Base-by-base conservation (phyloP, 2,113 vertebrate species). In the Motacilla alba region DNA sequence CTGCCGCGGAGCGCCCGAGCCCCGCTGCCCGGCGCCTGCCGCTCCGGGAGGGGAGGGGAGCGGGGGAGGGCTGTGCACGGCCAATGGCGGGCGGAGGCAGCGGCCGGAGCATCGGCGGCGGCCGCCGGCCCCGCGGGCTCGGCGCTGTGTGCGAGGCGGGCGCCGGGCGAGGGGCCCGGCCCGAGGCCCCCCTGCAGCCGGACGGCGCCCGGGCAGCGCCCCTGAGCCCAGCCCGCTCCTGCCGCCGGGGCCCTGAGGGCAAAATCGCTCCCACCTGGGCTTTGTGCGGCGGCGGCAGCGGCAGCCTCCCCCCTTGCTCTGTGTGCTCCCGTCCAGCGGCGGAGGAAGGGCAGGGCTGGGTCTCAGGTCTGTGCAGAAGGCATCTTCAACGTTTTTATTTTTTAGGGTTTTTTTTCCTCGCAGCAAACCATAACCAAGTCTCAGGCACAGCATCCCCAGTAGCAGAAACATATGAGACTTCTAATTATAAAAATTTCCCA, bases 331-430 rank as follows among this genome's bases (percentile, higher is more conserved):
- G 37, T 10, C 70, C 75, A 6, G 70, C 30, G n/a, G 8, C 3
- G 6, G 9, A 53, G 44, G 27, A 16, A 60, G 72, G 56, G 44
- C 39, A 44, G n/a, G 27, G 62, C 14, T 17, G 15, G 2, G 2
- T 3, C 33, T 9, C 3, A 0, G 13, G 3, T 13, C 52, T 39
- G 0, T 4, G 47, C 21, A 9, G 23, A 44, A 26, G 17, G 46
- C 44, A 14, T 47, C 49, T 27, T 24, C 3, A 53, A 72, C 27
- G 8, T 5, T 27, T 3, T n/a, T 27, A 13, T 17, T 41, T 33
- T 53, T 44, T 20, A 31, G 15, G 37, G 0, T 2, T 15, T 37
- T 47, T 7, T 4, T 58, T 23, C 12, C 19, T 27, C 10, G 2
- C 8, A 27, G n/a, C 4, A 23, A 72, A n/a, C 13, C n/a, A 11